These are phyloP conservation scores for Resseliella maxima DNA, from an alignment of 2,888 invertebrate species.

Conservation along the genomic window DNA sequence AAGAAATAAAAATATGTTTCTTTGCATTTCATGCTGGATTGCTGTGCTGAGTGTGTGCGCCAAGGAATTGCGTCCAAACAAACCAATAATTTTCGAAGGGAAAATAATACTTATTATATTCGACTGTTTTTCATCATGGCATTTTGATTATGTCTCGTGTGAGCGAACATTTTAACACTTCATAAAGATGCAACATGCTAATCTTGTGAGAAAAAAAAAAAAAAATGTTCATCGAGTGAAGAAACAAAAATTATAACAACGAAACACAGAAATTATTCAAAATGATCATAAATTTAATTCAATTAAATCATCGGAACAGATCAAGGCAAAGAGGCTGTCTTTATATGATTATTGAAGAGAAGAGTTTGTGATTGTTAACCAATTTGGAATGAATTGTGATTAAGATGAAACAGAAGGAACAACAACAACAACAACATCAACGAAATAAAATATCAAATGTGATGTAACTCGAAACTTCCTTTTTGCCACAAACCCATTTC, in stretches of 20 bases:
- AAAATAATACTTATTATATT: slow-evolving; percentile 36
- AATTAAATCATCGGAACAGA: neutral
- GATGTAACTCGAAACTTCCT: slow-evolving; percentile 55
- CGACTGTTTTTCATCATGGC: slow-evolving; percentile 32
- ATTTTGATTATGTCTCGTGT: neutral
- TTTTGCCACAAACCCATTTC: neutral
- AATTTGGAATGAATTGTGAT: slow-evolving; percentile 51
- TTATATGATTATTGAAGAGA: neutral
- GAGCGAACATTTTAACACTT: neutral
- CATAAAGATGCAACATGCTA: slow-evolving; percentile 25
- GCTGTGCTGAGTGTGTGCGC: neutral
- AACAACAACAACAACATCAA: neutral
- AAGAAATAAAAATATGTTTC: slow-evolving; percentile 27
- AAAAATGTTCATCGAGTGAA: too few species aligned
- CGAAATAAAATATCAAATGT: slow-evolving; percentile 49
- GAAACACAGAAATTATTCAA: neutral
- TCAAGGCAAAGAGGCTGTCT: slow-evolving; percentile 20
- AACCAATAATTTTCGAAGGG: slow-evolving; percentile 46
- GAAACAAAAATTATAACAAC: too few species aligned
- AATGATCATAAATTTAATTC: slow-evolving; percentile 34
- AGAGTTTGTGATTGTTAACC: slow-evolving; percentile 44
- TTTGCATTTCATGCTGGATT: slow-evolving; percentile 28
- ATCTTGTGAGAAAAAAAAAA: slow-evolving; percentile 17
- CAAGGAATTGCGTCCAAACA: slow-evolving; percentile 44
- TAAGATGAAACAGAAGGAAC: neutral